Evolutionary conservation across 2,113 vertebrate genomes (phyloP).

Genomic region (Poeciliopsis retropinna): DNA sequence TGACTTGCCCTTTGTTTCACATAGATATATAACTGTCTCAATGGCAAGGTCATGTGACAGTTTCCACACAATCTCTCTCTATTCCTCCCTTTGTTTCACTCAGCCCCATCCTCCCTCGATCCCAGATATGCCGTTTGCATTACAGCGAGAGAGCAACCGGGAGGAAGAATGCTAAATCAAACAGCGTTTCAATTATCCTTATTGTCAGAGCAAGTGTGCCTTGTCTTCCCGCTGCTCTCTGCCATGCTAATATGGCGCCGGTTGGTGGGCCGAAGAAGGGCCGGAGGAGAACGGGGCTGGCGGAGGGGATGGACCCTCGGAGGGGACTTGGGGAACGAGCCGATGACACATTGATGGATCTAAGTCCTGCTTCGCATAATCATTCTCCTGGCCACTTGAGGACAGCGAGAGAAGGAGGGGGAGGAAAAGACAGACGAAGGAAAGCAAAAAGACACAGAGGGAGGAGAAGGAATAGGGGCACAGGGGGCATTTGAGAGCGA

Average conservation of each 20-base stretch:
- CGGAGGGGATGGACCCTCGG: not conserved
- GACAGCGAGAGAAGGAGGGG: slow-evolving; percentile 34
- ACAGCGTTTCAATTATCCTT: slow-evolving; percentile 58
- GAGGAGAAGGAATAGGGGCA: not conserved
- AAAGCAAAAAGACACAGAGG: not conserved
- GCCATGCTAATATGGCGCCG: slow-evolving; percentile 40
- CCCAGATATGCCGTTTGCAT: slow-evolving; percentile 3
- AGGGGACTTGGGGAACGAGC: slow-evolving; percentile 62
- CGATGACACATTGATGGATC: slow-evolving; percentile 76
- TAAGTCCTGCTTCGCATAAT: slow-evolving; percentile 71
- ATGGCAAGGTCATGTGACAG: slow-evolving; percentile 64
- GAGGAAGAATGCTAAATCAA: slow-evolving; percentile 59
- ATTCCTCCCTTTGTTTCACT: slow-evolving; percentile 4
- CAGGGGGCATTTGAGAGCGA: slow-evolving; percentile 25
- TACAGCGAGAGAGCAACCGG: slow-evolving; percentile 16
- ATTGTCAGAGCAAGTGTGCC: slow-evolving; percentile 37
- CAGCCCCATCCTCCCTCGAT: slow-evolving; percentile 4
- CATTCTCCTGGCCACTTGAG: slow-evolving; percentile 70
- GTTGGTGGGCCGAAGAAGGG: slow-evolving; percentile 23
- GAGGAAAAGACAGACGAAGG: slow-evolving; percentile 22
- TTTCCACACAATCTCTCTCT: slow-evolving; percentile 10
- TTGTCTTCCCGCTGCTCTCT: slow-evolving; percentile 8
- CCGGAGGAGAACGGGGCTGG: not conserved
- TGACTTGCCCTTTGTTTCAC: slow-evolving; percentile 60
- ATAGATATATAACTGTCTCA: slow-evolving; percentile 57